These are phyloP conservation scores for Saccostrea cuccullata DNA, from an alignment of 1,140 invertebrate species.

Conservation along the genomic window DNA sequence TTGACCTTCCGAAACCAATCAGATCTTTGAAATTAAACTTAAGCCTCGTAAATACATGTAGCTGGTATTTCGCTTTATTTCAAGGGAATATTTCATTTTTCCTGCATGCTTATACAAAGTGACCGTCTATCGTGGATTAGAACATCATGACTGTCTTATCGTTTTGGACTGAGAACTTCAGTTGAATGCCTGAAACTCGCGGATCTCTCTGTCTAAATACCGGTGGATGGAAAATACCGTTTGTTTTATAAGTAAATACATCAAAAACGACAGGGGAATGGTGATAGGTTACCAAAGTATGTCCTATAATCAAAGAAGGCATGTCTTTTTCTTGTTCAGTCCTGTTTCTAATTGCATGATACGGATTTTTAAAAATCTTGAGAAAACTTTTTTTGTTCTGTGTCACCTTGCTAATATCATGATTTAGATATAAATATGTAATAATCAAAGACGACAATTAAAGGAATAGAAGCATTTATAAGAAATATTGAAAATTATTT, in stretches of 20 bases:
- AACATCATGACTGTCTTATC: background rate
- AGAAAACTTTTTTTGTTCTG: background rate
- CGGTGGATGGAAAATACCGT: background rate
- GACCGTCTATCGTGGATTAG: background rate
- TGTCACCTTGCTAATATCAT: background rate
- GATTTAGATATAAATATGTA: too few relatives aligned
- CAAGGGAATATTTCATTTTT: too few relatives aligned
- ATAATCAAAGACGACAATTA: too few relatives aligned
- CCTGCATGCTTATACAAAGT: background rate
- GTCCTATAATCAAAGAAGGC: background rate
- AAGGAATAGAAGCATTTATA: too few relatives aligned
- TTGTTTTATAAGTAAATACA: background rate
- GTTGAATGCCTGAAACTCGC: background rate
- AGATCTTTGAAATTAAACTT: too few relatives aligned
- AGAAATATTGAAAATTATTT: too few relatives aligned
- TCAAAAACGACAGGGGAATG: background rate
- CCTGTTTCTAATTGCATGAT: background rate
- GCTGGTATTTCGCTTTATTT: too few relatives aligned
- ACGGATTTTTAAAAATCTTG: background rate
- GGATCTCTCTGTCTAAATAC: background rate
- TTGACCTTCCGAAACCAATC: too few relatives aligned
- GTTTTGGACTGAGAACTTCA: background rate
- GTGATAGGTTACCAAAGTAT: constrained; percentile 13
- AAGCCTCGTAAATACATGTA: too few relatives aligned
- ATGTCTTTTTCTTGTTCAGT: background rate